Conservation (phyloP, 2,888 invertebrate genomes). For the Linhomoeus sp. region DNA sequence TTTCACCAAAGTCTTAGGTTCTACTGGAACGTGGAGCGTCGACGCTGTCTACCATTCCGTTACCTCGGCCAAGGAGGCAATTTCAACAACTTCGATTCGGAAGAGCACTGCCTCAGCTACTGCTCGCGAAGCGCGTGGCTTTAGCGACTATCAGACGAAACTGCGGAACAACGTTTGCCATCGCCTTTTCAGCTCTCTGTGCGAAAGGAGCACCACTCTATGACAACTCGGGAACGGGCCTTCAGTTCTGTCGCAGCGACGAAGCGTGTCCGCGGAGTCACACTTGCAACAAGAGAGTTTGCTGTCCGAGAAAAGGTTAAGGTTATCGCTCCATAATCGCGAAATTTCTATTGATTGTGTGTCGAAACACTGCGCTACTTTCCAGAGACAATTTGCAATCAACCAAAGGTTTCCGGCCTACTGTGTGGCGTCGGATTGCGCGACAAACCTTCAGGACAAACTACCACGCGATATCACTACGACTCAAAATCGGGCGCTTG, state of each 20-base stretch:
- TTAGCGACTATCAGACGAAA: neutral
- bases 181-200: neutral
- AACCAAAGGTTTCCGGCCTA: no score
- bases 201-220: constrained; percentile 1
- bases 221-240: neutral
- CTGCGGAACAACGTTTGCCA: neutral
- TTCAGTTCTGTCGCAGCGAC: neutral
- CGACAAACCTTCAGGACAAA: no score
- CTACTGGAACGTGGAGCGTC: no score
- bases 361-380: no score
- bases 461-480: no score
- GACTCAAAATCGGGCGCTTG: constrained; percentile 5
- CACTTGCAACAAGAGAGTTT: neutral
- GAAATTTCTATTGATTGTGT: no score
- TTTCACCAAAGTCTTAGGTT: no score
- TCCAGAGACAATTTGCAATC: no score
- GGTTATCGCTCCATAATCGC: no score
- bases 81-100: constrained; percentile 26
- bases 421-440: no score
- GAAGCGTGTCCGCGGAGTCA: neutral
- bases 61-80: constrained; percentile 25
- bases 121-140: constrained; percentile 23
- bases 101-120: constrained; percentile 25
- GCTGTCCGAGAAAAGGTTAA: constrained; percentile 3
- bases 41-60: constrained; percentile 3